Conservation (phyloP, 2,888 invertebrate genomes). For the Lymantria dispar region DNA sequence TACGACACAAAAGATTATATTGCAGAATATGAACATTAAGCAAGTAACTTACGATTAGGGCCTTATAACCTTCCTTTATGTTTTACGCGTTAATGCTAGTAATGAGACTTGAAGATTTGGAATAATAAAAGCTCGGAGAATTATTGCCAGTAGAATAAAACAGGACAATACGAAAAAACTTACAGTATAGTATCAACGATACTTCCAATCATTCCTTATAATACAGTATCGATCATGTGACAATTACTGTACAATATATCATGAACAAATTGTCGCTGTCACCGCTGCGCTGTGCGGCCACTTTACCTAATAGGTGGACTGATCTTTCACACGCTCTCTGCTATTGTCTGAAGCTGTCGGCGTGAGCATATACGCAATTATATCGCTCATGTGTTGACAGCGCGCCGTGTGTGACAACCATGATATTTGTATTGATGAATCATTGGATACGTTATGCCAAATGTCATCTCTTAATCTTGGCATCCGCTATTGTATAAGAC, state of each 20-base stretch:
- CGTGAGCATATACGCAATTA: conserved; percentile 5
- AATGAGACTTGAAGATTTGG: too few relatives aligned
- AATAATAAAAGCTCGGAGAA: too few relatives aligned
- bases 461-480: not conserved
- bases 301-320: conserved; percentile 8
- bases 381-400: conserved; percentile 7
- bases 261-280: conserved; percentile 34
- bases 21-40: too few relatives aligned
- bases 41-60: too few relatives aligned
- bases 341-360: conserved; percentile 20
- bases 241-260: conserved; percentile 38
- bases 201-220: too few relatives aligned
- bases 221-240: conserved; percentile 38
- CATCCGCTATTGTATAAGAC: too few relatives aligned
- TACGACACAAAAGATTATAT: too few relatives aligned
- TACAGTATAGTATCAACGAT: too few relatives aligned
- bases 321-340: conserved; percentile 34
- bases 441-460: not conserved
- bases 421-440: not conserved
- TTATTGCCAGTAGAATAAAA: too few relatives aligned
- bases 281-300: conserved; percentile 10
- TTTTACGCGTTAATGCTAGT: too few relatives aligned
- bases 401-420: not conserved
- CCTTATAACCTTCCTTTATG: too few relatives aligned
- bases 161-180: too few relatives aligned